phyloP scores from a whole-genome alignment of 2,888 invertebrate species.

The Leptinotarsa peninsularis region DNA sequence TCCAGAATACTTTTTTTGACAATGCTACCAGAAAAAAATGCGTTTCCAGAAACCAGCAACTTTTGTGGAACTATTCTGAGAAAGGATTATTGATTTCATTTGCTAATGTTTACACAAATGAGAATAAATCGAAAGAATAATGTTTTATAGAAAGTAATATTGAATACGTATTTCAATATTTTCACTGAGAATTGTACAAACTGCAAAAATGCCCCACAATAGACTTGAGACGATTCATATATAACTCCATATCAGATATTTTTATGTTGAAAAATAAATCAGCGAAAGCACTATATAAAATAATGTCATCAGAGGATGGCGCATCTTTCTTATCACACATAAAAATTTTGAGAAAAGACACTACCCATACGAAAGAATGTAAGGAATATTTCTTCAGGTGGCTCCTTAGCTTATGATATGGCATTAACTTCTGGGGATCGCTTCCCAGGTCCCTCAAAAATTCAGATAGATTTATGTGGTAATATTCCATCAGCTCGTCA shows the following conservation, averaged over 20 bases:
- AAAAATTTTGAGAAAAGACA: slow-evolving; percentile 1
- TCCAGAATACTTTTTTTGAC: too few relatives aligned
- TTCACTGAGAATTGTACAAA: not conserved
- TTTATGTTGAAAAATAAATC: slow-evolving; percentile 4
- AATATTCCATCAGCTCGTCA: slow-evolving; percentile 53
- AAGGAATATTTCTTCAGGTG: slow-evolving; percentile 55
- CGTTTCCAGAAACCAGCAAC: too few relatives aligned
- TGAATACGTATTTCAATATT: too few relatives aligned
- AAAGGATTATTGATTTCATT: too few relatives aligned
- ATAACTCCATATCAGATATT: not conserved
- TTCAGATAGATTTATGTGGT: slow-evolving; percentile 53
- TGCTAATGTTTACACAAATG: too few relatives aligned
- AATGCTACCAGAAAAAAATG: too few relatives aligned
- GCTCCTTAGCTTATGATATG: slow-evolving; percentile 50
- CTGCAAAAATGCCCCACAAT: slow-evolving; percentile 10
- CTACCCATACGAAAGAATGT: not conserved
- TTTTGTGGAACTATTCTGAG: too few relatives aligned
- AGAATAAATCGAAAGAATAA: too few relatives aligned
- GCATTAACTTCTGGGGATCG: slow-evolving; percentile 54
- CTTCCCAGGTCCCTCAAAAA: slow-evolving; percentile 51
- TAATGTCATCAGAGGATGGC: not conserved
- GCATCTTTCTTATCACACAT: not conserved
- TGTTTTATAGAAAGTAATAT: too few relatives aligned
- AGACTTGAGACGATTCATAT: not conserved
- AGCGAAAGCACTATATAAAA: not conserved